Evolutionary conservation across 2,888 invertebrate genomes (phyloP).

Genomic region (Drosophila demipolita): DNA sequence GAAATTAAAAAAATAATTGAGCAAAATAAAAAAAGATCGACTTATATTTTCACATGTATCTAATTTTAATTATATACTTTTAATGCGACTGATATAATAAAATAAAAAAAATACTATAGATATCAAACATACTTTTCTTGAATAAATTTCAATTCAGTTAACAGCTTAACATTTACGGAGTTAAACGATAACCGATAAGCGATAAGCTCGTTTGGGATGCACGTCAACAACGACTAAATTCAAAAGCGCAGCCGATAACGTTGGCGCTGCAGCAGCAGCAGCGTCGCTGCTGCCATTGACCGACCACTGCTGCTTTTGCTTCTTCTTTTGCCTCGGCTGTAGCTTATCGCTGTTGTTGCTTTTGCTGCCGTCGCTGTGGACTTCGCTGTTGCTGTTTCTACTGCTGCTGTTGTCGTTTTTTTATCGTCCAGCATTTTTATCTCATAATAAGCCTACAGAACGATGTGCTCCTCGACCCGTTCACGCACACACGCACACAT

Average conservation of each 20-base stretch:
- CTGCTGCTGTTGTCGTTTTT: conserved; percentile 60
- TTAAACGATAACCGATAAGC: background rate
- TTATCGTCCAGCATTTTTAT: conserved; percentile 78
- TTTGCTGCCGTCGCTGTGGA: conserved; percentile 21
- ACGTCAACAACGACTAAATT: conserved; percentile 8
- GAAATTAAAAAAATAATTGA: too few species aligned
- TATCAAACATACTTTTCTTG: background rate
- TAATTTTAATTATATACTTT: too few species aligned
- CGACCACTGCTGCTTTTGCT: conserved; percentile 12
- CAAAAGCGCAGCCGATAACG: conserved; percentile 11
- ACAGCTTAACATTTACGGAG: background rate
- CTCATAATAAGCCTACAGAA: conserved; percentile 83
- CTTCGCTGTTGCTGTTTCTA: conserved; percentile 1
- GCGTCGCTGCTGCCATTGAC: conserved; percentile 5
- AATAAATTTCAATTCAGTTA: background rate
- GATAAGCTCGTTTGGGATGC: background rate
- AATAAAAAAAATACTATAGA: too few species aligned
- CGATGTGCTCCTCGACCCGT: conserved; percentile 64
- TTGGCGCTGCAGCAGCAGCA: conserved; percentile 9
- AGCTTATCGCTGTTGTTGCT: conserved; percentile 9
- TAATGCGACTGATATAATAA: too few species aligned
- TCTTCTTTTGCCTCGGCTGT: background rate
- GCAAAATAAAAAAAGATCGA: too few species aligned
- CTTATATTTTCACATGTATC: too few species aligned
- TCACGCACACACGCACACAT: conserved; percentile 14